Conservation (phyloP, 2,797 vertebrate species). For the Adrianichthys oophorus region DNA sequence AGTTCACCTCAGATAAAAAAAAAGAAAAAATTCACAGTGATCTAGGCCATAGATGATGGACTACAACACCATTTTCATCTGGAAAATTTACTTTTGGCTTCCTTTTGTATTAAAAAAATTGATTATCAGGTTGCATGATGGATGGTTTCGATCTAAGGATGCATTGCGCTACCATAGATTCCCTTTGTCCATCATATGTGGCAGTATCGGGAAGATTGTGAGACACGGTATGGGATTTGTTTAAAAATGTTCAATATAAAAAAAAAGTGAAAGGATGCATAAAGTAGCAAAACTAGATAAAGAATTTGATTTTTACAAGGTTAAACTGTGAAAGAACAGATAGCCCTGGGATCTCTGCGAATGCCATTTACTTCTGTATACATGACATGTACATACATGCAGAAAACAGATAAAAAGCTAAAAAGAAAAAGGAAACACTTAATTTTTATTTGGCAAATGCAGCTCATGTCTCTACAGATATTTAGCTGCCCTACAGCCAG, state of each 20-base stretch:
- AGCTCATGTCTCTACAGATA: constrained; percentile 20
- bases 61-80: background rate
- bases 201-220: constrained; percentile 21
- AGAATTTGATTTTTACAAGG: no score
- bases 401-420: no score
- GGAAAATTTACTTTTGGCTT: constrained; percentile 1
- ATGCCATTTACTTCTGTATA: no score
- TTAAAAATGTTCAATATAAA: no score
- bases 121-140: background rate
- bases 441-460: constrained; percentile 22
- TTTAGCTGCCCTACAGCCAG: constrained; percentile 24
- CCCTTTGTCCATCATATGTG: constrained; percentile 23
- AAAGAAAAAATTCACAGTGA: background rate
- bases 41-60: constrained; percentile 7
- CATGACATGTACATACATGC: no score
- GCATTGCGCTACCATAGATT: constrained; percentile 15
- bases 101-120: constrained; percentile 1
- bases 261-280: no score
- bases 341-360: no score
- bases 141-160: constrained; percentile 23
- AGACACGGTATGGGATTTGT: background rate
- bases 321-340: no score
- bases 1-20: constrained; percentile 25
- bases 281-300: no score
- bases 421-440: no score